These are phyloP conservation scores for Oryzias javanicus DNA, from an alignment of 2,113 vertebrate species.

Conservation along the genomic window DNA sequence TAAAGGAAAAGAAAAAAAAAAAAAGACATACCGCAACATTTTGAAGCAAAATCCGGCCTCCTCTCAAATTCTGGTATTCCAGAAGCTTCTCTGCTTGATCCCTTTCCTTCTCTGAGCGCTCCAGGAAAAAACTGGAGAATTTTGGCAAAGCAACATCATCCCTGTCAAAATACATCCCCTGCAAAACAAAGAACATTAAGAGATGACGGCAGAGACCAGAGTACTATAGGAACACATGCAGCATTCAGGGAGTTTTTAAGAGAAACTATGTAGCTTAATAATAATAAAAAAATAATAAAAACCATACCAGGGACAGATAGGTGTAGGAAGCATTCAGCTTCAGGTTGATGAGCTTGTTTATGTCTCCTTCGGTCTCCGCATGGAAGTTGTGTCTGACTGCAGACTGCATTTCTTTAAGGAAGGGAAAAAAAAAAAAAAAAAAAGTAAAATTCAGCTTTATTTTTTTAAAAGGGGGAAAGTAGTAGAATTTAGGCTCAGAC, in stretches of 20 bases:
- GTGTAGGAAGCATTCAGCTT: slow-evolving; percentile 76
- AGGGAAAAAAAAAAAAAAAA: no score
- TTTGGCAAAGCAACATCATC: slow-evolving; percentile 74
- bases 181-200: neutral
- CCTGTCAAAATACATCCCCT: slow-evolving; percentile 80
- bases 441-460: neutral
- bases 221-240: neutral
- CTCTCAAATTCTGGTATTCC: slow-evolving; percentile 76
- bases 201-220: neutral
- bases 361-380: slow-evolving; percentile 65
- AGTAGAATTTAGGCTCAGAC: no score
- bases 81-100: slow-evolving; percentile 74
- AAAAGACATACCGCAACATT: slow-evolving; percentile 66
- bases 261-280: no score
- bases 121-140: slow-evolving; percentile 75
- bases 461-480: no score
- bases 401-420: slow-evolving; percentile 79
- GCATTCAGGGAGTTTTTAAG: neutral
- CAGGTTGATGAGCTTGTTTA: slow-evolving; percentile 75
- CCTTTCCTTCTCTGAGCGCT: slow-evolving; percentile 68
- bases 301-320: slow-evolving; percentile 67
- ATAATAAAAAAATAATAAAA: neutral
- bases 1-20: neutral
- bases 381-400: slow-evolving; percentile 73
- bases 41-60: slow-evolving; percentile 73